A percentile compares a stretch with the other conserved stretches of the same genome.
Evolutionary conservation across 1,140 invertebrate genomes (phyloP).

Genomic region (Penaeus vannamei): DNA sequence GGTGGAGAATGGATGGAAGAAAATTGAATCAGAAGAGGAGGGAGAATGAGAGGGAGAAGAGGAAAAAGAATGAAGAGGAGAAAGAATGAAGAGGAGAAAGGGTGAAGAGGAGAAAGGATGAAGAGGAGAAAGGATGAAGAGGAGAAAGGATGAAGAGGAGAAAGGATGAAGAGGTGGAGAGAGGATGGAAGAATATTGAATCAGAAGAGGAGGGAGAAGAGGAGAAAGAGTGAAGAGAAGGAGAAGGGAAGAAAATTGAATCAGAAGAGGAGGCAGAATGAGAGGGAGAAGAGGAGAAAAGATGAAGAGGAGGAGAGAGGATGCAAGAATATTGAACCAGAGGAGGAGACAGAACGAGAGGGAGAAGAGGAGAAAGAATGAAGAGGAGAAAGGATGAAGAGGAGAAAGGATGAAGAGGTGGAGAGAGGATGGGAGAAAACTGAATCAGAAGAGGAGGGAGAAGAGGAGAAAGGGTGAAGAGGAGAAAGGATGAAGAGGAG

Average conservation of each 20-base stretch:
- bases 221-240: background rate
- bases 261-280: background rate
- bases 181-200: background rate
- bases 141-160: no score
- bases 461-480: no score
- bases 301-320: background rate
- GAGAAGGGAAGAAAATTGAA: no score
- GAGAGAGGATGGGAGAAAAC: background rate
- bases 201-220: background rate
- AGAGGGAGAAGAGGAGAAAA: background rate
- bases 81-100: background rate
- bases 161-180: background rate
- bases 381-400: background rate
- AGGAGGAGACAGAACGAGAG: background rate
- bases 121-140: no score
- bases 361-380: background rate
- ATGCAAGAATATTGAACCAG: background rate
- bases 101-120: background rate
- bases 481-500: background rate
- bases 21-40: no score
- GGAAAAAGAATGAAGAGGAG: background rate
- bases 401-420: no score
- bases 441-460: background rate
- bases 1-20: no score
- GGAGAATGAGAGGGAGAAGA: background rate